These are phyloP conservation scores for Diabrotica balteata DNA, from an alignment of 2,888 invertebrate genomes.

Conservation along the genomic window DNA sequence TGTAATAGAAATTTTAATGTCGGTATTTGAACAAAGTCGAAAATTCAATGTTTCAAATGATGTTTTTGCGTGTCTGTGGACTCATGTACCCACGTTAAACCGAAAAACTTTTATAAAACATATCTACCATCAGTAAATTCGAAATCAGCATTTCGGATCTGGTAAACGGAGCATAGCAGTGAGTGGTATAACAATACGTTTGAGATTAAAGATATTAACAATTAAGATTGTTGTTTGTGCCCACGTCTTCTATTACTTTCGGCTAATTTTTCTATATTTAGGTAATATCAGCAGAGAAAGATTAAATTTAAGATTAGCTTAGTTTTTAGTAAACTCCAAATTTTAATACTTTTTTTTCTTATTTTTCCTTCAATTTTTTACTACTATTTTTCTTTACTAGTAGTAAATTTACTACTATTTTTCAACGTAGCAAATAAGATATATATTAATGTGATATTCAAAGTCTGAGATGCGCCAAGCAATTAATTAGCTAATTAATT, in stretches of 20 bases:
- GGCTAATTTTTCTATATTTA: no score
- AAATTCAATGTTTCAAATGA: conserved; percentile 27
- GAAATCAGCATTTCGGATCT: conserved; percentile 25
- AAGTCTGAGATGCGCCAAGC: no score
- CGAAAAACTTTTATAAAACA: conserved; percentile 33
- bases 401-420: no score
- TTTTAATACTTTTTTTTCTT: no score
- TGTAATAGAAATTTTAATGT: conserved; percentile 27
- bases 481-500: no score
- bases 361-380: no score
- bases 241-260: background rate
- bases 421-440: no score
- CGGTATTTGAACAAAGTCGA: conserved; percentile 16
- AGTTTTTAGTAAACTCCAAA: no score
- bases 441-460: no score
- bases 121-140: conserved; percentile 32
- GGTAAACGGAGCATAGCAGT: conserved; percentile 26
- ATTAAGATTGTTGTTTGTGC: background rate
- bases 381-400: no score
- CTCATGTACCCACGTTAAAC: conserved; percentile 28
- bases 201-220: conserved; percentile 8
- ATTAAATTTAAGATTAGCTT: no score
- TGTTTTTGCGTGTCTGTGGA: conserved; percentile 33
- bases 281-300: no score
- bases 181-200: conserved; percentile 19